A percentile compares a stretch with the other conserved stretches of the same genome.
Conservation (phyloP, 1,140 invertebrate species). For the Monomorium pharaonis region DNA sequence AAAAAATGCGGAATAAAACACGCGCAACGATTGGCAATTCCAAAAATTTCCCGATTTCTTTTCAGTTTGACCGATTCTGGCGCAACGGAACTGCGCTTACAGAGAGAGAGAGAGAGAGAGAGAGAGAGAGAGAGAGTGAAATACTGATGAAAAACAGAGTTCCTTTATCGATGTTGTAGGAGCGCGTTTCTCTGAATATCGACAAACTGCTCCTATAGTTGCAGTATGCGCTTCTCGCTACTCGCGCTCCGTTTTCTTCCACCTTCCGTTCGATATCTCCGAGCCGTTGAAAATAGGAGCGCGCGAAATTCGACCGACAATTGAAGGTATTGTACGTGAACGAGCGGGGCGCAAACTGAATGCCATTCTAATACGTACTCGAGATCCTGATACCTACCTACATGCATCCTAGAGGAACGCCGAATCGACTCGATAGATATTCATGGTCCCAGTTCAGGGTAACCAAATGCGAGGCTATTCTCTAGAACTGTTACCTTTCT, state of each 20-base stretch:
- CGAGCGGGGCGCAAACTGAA: slow-evolving; percentile 76
- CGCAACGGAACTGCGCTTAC: background rate
- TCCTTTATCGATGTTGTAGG: slow-evolving; percentile 29
- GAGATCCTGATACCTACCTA: slow-evolving; percentile 74
- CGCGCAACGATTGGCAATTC: slow-evolving; percentile 12
- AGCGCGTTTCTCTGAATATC: slow-evolving; percentile 26
- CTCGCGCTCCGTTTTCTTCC: slow-evolving; percentile 52
- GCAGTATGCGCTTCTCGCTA: slow-evolving; percentile 1
- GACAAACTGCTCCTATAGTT: slow-evolving; percentile 45
- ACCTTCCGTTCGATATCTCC: slow-evolving; percentile 54
- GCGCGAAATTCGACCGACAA: slow-evolving; percentile 67
- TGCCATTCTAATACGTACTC: slow-evolving; percentile 73
- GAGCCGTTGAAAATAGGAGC: slow-evolving; percentile 35
- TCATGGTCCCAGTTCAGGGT: slow-evolving; percentile 56
- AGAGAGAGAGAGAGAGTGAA: no score
- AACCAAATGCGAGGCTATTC: slow-evolving; percentile 78
- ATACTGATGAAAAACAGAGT: background rate
- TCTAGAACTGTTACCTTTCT: slow-evolving; percentile 63
- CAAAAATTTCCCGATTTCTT: background rate
- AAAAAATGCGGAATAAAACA: background rate
- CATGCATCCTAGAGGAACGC: slow-evolving; percentile 61
- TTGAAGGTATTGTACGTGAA: slow-evolving; percentile 73
- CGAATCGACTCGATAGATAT: slow-evolving; percentile 73
- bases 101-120: no score
- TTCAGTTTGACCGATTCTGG: background rate